phyloP scores from a whole-genome alignment of 2,113 vertebrate genomes.

The Dromiciops gliroides region DNA sequence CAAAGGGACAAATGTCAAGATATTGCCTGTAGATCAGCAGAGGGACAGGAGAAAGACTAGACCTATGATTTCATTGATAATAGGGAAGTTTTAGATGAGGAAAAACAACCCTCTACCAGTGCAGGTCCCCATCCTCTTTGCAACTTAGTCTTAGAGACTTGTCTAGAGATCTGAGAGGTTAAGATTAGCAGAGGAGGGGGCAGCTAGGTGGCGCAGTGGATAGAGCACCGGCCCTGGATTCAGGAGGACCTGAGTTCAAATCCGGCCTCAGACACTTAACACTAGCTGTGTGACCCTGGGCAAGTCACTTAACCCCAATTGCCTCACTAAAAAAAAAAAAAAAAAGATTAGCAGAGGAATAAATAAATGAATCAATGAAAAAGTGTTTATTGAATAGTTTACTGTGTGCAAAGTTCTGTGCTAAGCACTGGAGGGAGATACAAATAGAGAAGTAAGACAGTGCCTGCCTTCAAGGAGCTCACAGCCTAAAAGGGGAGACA shows the following conservation, averaged over 20 bases:
- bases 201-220: too few relatives aligned
- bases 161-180: background rate
- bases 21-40: conserved; percentile 2
- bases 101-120: background rate
- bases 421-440: background rate
- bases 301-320: too few relatives aligned
- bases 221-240: too few relatives aligned
- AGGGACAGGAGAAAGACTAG: conserved; percentile 36
- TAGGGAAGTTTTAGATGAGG: background rate
- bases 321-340: too few relatives aligned
- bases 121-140: background rate
- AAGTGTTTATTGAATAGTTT: background rate
- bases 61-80: background rate
- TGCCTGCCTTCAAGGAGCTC: background rate
- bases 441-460: background rate
- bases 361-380: background rate
- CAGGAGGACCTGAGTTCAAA: too few relatives aligned
- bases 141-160: background rate
- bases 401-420: background rate
- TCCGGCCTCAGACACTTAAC: too few relatives aligned
- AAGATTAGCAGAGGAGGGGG: background rate
- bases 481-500: background rate
- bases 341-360: background rate
- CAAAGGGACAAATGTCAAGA: conserved; percentile 46
- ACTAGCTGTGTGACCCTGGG: too few relatives aligned